Percentiles rank a stretch among this genome's conserved stretches.
These are phyloP conservation scores for Fundulus diaphanus DNA, from an alignment of 2,797 vertebrate genomes.

Conservation along the genomic window DNA sequence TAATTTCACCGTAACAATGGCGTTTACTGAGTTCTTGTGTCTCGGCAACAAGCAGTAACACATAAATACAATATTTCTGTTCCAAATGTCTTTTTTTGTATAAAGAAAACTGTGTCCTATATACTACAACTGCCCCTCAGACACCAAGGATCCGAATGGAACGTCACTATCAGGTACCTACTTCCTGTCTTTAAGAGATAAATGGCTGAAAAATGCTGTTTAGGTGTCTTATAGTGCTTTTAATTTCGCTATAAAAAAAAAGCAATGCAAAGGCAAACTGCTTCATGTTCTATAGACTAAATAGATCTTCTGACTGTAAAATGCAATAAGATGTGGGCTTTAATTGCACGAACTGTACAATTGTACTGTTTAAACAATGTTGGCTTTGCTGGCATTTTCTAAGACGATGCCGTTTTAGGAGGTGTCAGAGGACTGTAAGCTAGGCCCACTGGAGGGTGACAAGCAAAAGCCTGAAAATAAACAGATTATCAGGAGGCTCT, in stretches of 20 bases:
- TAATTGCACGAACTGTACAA: not conserved
- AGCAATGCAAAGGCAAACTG: no score
- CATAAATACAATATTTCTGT: not conserved
- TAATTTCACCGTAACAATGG: not conserved
- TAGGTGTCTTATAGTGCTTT: no score
- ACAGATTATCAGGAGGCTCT: conserved; percentile 30
- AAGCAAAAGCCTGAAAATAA: conserved; percentile 4
- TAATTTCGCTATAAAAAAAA: no score
- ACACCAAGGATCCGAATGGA: no score
- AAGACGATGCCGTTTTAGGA: not conserved
- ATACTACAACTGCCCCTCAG: not conserved
- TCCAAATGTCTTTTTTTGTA: not conserved
- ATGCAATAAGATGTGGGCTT: not conserved
- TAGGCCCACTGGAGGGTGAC: conserved; percentile 2
- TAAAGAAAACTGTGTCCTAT: not conserved
- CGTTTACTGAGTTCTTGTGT: not conserved
- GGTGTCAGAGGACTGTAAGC: conserved; percentile 32
- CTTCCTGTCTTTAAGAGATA: no score
- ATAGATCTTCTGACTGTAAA: not conserved
- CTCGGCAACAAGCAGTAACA: not conserved
- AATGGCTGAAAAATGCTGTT: no score
- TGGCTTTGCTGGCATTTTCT: not conserved
- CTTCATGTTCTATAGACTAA: not conserved
- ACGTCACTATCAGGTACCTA: no score
- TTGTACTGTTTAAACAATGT: not conserved